These are phyloP conservation scores for Drosophila hamatofila DNA, from an alignment of 2,888 invertebrate genomes.

Conservation along the genomic window DNA sequence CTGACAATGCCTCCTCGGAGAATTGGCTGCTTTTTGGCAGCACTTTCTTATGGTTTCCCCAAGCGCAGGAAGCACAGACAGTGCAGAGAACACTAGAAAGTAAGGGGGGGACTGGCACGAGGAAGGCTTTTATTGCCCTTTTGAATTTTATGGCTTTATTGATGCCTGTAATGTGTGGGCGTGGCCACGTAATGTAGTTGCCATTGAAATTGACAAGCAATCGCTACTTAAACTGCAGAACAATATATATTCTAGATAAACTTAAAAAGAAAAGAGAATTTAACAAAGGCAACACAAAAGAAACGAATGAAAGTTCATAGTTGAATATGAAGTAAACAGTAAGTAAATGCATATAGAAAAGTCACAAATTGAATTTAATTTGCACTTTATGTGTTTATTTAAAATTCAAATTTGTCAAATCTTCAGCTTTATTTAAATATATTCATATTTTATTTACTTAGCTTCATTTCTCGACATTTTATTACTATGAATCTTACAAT, in stretches of 20 bases:
- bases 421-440: too few species aligned
- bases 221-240: constrained; percentile 28
- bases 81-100: neutral
- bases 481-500: neutral
- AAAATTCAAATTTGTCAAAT: too few species aligned
- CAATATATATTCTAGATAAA: constrained; percentile 21
- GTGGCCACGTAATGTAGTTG: constrained; percentile 51
- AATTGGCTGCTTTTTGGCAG: constrained; percentile 69
- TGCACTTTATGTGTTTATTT: too few species aligned
- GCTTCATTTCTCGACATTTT: neutral
- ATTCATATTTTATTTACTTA: neutral
- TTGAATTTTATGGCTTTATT: constrained; percentile 73
- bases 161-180: constrained; percentile 60
- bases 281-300: neutral
- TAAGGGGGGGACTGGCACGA: neutral
- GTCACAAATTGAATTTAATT: neutral
- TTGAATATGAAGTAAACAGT: too few species aligned
- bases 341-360: neutral
- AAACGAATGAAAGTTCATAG: neutral
- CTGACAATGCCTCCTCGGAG: constrained; percentile 59
- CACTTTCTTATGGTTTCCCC: constrained; percentile 71
- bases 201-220: constrained; percentile 51
- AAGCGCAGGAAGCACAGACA: constrained; percentile 1
- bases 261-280: neutral
- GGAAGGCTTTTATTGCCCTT: constrained; percentile 66